Base-by-base conservation (phyloP, 2,113 vertebrate species). In the Silurus glanis region DNA sequence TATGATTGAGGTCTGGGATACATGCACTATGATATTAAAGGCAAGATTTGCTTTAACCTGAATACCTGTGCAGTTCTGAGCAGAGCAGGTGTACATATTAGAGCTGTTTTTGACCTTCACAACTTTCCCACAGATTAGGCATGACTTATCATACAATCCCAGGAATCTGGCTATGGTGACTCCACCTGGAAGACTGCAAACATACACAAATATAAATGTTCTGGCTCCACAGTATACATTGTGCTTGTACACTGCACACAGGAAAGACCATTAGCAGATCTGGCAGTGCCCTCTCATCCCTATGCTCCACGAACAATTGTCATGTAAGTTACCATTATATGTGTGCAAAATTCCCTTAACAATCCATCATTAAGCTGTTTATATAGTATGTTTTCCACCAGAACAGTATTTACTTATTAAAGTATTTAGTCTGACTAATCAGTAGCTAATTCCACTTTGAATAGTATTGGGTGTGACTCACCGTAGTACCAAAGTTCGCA, bases 51-150 rank as follows among this genome's bases (percentile, higher is more conserved):
- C 4, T 69, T 12, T 45, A 23, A 6, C 66, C 21, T 83, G 9
- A 85, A 82, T 53, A 69, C 97, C 97, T 94, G 86, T 91, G 92
- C 97, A 98, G 9, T 75, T 67, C 0, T 92, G 90, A 0, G 95
- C 95, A 4, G 90, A 69, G 80, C 97, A 98, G 56, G 87, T 3
- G 0, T 79, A 87, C 45, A 92, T 90, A 17, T 84, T 83, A 0
- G 90, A 80, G 0, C 12, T 58, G 23, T 85, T 71, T 69, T 8
- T 78, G 5, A 82, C 8, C 0, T 87, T 87, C 47, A 92, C 49
- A 0, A 2, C 47, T 21, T 47, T 79, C 0, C 94, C 94, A 0
- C 97, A 99, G 59, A 91, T 91, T 92, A 97, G 71, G 90, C 97
- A 98, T 45, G 83, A 87, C 23, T 87, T n/a, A 8, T 89, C 83